A percentile compares a stretch with the other conserved stretches of the same genome.
phyloP scores from a whole-genome alignment of 92 coral and sea anemone genomes.

The Micromussa lordhowensis region DNA sequence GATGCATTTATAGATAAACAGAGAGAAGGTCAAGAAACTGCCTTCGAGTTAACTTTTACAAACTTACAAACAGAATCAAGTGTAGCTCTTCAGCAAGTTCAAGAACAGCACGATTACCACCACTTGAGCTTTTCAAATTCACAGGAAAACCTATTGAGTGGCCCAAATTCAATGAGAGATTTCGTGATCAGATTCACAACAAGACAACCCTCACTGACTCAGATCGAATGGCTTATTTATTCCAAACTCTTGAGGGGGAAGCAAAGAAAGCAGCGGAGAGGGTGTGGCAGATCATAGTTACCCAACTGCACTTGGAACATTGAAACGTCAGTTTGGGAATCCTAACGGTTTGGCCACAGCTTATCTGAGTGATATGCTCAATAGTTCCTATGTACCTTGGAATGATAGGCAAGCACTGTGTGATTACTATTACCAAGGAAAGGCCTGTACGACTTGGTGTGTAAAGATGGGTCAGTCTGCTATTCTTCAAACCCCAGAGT shows the following conservation, averaged over 20 bases:
- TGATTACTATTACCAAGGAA: slow-evolving; percentile 21
- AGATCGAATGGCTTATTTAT: slow-evolving; percentile 60
- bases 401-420: no score
- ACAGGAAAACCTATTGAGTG: slow-evolving; percentile 53
- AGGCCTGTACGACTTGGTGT: slow-evolving; percentile 22
- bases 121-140: slow-evolving; percentile 53
- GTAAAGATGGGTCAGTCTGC: no score
- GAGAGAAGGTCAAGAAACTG: slow-evolving; percentile 41
- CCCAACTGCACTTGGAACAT: no score
- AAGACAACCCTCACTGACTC: slow-evolving; percentile 12
- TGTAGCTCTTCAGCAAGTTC: slow-evolving; percentile 37
- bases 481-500: no score
- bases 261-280: slow-evolving; percentile 56
- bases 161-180: slow-evolving; percentile 60
- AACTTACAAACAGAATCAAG: no score
- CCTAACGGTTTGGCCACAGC: no score
- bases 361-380: no score
- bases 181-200: slow-evolving; percentile 52
- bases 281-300: no score
- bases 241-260: slow-evolving; percentile 60
- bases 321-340: no score
- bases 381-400: no score
- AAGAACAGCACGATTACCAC: slow-evolving; percentile 57
- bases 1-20: slow-evolving; percentile 41
- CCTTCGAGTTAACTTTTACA: slow-evolving; percentile 11